Base-by-base conservation (phyloP, 2,113 vertebrate species). In the Gadus macrocephalus region DNA sequence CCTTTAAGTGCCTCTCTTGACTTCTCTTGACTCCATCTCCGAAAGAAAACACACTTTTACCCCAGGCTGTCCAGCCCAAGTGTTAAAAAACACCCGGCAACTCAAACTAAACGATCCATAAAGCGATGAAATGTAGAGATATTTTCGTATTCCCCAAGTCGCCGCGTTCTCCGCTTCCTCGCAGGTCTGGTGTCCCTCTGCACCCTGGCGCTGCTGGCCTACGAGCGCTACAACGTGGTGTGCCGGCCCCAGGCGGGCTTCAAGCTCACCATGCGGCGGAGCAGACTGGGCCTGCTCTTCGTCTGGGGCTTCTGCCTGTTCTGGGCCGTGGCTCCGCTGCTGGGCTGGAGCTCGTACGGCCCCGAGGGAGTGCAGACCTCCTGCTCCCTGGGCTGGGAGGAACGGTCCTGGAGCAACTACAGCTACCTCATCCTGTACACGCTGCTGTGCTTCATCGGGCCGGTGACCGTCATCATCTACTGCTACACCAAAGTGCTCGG, bases 351-450 rank as follows among this genome's bases (percentile, higher is more conserved):
- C 80, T 86, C 87, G 4, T 90, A 87, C 7, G 82, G 86, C 4
- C 87, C 87, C 0, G 77, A 91, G 81, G 85, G 87, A 6, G 71
- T 92, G 20, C 85, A 85, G 79, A 90, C 83, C 5, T 92, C 85
- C 20, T 91, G 89, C 71, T 91, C 88, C 4, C 70, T 92, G 81
- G 81, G 81, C 35, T 91, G 71, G 81, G 86, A 89, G 79, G 82
- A 90, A 68, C 74, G 87, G 62, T 91, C 88, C 2, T 74, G 67
- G 83, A 68, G 16, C 66, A 90, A 85, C 85, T 93, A 90, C 83
- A 93, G 85, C 69, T 92, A 89, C 53, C 84, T 90, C 55, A 85
- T 89, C 75, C 19, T 83, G 63, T 92, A 92, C 79, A 91, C 90
- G 5, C 31, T 88, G 19, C 25, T 87, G 58, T 89, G 91, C 73